Evolutionary conservation across 2,797 vertebrate genomes (phyloP).

Genomic region (Takifugu ocellatus): DNA sequence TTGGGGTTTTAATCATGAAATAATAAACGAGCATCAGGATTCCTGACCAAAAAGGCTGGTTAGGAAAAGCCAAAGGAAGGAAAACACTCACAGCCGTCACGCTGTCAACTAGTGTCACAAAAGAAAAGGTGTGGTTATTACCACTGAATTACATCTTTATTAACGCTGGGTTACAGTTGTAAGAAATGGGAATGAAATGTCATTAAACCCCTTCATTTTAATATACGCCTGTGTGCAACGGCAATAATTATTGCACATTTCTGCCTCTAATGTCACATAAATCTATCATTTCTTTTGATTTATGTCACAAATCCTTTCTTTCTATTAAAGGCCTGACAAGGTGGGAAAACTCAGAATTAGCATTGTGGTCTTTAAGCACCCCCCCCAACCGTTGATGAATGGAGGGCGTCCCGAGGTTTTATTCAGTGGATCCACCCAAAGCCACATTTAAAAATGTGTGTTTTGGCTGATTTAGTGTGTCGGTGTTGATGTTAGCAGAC

Average conservation of each 20-base stretch:
- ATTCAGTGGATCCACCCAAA: background rate
- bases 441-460: conserved; percentile 22
- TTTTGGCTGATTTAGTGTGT: conserved; percentile 39
- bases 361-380: too few relatives aligned
- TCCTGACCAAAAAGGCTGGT: too few relatives aligned
- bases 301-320: too few relatives aligned
- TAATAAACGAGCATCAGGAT: too few relatives aligned
- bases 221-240: conserved; percentile 4
- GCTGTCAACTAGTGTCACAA: conserved; percentile 35
- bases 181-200: conserved; percentile 5
- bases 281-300: too few relatives aligned
- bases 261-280: too few relatives aligned
- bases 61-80: conserved; percentile 54
- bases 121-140: conserved; percentile 24
- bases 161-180: conserved; percentile 1
- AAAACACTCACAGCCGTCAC: conserved; percentile 32
- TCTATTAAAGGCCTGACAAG: too few relatives aligned
- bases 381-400: too few relatives aligned
- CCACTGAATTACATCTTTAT: conserved; percentile 22
- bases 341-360: too few relatives aligned
- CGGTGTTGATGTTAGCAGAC: conserved; percentile 40
- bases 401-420: background rate
- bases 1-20: too few relatives aligned
- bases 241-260: too few relatives aligned
- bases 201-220: background rate